Evolutionary conservation across 2,113 vertebrate genomes (phyloP), one percentile per base, ranked within the genome.

Genomic region (Riparia riparia): DNA sequence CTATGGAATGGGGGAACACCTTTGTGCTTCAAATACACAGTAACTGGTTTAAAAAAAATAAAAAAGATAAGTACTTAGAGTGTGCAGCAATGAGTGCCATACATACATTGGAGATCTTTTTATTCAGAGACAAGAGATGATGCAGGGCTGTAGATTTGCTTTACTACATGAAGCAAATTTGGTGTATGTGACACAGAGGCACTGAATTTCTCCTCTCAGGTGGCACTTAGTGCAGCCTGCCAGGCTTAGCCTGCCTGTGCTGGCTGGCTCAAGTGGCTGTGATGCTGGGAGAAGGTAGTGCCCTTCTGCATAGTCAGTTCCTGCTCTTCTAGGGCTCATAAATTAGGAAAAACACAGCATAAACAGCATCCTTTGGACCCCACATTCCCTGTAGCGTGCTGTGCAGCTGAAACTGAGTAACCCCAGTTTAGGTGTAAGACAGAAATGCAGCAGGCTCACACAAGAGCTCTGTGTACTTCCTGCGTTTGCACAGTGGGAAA

Each of bases 241-340:
- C 4, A 53, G 25, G 11, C 45, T 93, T n/a, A 78, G n/a, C 45
- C 21, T 39, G 18, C 16, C 54, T 15, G 4, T 12, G n/a, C 16
- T 8, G 37, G 24, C 50, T 73, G 56, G 15, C 5, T 24, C 0
- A 1, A 57, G n/a, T 12, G 26, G 42, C 45, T 0, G 0, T 9
- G 29, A 42, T 14, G 18, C 34, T 45, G n/a, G 29, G 8, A 39
- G n/a, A 49, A 72, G 12, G 44, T 32, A 19, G 34, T 22, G 22
- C 4, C 28, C 20, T 57, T 60, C 49, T 32, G 16, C 37, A 15
- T 41, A 22, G 4, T 16, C 51, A 47, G 39, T 3, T 60, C 32
- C 45, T 78, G 31, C 28, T 45, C 32, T 47, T 54, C 45, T 24
- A 32, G 24, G n/a, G 20, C 37, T 87, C 5, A 2, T 19, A 49